Evolutionary conservation across 2,113 vertebrate genomes (phyloP).

Genomic region (Archocentrus centrarchus): DNA sequence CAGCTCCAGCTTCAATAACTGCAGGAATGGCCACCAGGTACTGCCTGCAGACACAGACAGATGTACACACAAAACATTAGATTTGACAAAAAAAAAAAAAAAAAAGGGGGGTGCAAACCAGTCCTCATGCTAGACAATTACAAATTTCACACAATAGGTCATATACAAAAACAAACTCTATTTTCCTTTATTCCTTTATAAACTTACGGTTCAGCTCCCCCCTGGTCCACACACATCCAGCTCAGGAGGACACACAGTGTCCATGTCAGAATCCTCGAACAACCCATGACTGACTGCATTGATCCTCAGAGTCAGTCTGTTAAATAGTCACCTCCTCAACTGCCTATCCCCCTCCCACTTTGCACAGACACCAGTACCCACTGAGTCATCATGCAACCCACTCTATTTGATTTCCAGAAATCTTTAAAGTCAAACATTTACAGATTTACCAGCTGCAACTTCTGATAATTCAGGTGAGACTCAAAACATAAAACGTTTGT

Average conservation of each 20-base stretch:
- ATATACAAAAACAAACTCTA: background rate
- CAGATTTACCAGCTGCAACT: no score
- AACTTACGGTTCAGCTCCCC: constrained; percentile 58
- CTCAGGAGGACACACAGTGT: constrained; percentile 39
- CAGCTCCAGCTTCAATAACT: background rate
- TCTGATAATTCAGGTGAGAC: no score
- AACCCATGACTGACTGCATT: constrained; percentile 51
- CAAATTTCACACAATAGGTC: background rate
- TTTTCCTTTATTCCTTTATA: background rate
- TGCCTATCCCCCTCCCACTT: background rate
- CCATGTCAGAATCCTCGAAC: constrained; percentile 36
- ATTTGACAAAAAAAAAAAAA: background rate
- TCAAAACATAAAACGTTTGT: background rate
- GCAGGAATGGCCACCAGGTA: constrained; percentile 76
- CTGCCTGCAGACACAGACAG: constrained; percentile 30
- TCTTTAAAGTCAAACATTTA: no score
- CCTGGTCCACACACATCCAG: constrained; percentile 21
- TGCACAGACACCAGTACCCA: background rate
- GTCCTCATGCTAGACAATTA: background rate
- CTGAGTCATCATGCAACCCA: background rate
- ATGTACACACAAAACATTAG: background rate
- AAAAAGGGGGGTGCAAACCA: background rate
- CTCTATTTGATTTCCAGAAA: no score
- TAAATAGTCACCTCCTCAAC: background rate
- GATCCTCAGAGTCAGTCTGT: background rate